Percentiles rank a stretch among this genome's conserved stretches.
These are phyloP conservation scores for Bedellia somnulentella DNA, from an alignment of 2,888 invertebrate genomes.

Conservation along the genomic window DNA sequence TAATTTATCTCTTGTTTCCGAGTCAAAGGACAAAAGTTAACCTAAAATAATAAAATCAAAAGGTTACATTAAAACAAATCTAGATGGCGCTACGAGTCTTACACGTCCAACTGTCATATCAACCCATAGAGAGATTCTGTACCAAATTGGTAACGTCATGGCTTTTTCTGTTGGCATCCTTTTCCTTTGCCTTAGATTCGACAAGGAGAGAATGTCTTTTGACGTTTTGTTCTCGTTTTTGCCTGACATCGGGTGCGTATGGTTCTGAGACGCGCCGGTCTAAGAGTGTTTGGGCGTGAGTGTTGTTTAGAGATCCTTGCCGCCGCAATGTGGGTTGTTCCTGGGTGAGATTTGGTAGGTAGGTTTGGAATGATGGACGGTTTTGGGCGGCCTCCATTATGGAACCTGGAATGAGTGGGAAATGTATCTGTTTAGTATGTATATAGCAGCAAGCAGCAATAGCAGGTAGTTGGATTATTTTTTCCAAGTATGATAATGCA, in stretches of 20 bases:
- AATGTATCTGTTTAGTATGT: too few relatives aligned
- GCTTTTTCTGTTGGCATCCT: constrained; percentile 41
- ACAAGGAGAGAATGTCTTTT: constrained; percentile 49
- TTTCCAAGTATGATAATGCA: too few relatives aligned
- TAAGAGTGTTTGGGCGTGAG: constrained; percentile 17
- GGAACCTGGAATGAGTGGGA: constrained; percentile 36
- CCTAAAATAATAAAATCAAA: too few relatives aligned
- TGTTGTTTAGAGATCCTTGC: constrained; percentile 23
- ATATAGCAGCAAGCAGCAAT: background rate
- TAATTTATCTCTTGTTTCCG: too few relatives aligned
- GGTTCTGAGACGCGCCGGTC: constrained; percentile 45
- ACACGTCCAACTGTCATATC: too few relatives aligned
- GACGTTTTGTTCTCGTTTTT: constrained; percentile 37
- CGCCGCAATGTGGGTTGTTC: constrained; percentile 29
- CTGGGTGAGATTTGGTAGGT: constrained; percentile 28
- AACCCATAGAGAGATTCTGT: constrained; percentile 49
- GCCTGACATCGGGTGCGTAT: constrained; percentile 36
- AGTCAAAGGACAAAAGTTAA: too few relatives aligned
- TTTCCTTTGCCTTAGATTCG: constrained; percentile 35
- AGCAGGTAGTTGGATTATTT: too few relatives aligned
- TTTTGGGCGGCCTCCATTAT: constrained; percentile 75
- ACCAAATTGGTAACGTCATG: constrained; percentile 34
- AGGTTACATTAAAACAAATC: too few relatives aligned
- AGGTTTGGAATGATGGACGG: constrained; percentile 52
- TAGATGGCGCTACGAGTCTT: too few relatives aligned